Percentiles rank a stretch among this genome's conserved stretches.
phyloP scores from a whole-genome alignment of 2,888 invertebrate species.

The Drosophila suboccidentalis region DNA sequence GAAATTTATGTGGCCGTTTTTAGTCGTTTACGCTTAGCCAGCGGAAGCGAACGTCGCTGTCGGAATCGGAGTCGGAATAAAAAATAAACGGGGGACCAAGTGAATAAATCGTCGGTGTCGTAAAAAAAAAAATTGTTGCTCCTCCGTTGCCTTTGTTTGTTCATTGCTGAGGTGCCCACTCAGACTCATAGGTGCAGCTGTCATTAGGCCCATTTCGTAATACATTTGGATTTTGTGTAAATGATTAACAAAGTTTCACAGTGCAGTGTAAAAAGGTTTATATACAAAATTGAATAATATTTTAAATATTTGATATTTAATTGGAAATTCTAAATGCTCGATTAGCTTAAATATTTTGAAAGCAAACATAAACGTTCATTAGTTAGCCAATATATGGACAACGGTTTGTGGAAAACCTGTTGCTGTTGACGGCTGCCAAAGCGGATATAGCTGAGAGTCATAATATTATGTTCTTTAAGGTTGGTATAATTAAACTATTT shows the following conservation, averaged over 20 bases:
- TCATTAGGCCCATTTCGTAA: slow-evolving; percentile 35
- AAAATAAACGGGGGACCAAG: slow-evolving; percentile 18
- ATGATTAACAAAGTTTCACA: slow-evolving; percentile 19
- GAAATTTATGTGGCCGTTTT: slow-evolving; percentile 83
- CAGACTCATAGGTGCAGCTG: slow-evolving; percentile 40
- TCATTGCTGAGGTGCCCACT: slow-evolving; percentile 19
- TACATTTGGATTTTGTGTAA: slow-evolving; percentile 21
- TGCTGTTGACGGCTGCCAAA: slow-evolving; percentile 43
- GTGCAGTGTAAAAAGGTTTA: slow-evolving; percentile 8
- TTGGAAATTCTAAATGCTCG: slow-evolving; percentile 1
- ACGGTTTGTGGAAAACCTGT: slow-evolving; percentile 47
- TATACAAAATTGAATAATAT: background rate
- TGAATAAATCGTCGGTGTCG: slow-evolving; percentile 27
- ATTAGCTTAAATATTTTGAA: background rate
- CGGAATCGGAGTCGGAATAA: slow-evolving; percentile 39
- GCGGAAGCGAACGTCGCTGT: slow-evolving; percentile 79
- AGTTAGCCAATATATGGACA: slow-evolving; percentile 20
- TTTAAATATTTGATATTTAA: background rate
- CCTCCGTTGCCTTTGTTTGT: slow-evolving; percentile 22
- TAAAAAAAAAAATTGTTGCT: slow-evolving; percentile 22
- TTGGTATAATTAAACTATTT: slow-evolving; percentile 49
- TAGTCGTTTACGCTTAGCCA: slow-evolving; percentile 81
- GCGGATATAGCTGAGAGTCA: slow-evolving; percentile 32
- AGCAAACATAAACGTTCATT: slow-evolving; percentile 10
- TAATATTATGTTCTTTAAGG: slow-evolving; percentile 37